A percentile compares a stretch with the other conserved stretches of the same genome.
Conservation (phyloP, 2,113 vertebrate species). For the Acrocephalus kingi region DNA sequence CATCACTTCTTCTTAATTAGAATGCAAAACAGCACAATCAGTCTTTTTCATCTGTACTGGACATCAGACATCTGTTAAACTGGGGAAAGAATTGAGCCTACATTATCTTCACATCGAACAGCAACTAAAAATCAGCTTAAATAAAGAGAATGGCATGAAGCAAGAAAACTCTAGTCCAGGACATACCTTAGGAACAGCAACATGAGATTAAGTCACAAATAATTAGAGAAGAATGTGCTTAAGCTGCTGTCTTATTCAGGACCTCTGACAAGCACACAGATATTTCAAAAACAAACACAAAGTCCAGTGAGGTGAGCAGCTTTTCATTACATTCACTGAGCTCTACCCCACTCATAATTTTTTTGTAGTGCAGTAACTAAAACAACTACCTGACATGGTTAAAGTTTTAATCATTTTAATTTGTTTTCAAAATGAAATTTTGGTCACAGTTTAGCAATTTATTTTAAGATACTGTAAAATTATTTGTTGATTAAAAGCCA, state of each 20-base stretch:
- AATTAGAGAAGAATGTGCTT: neutral
- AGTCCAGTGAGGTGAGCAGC: neutral
- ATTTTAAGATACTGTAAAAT: neutral
- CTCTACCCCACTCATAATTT: neutral
- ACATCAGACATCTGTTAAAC: neutral
- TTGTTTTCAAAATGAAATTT: neutral
- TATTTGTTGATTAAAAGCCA: neutral
- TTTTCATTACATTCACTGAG: neutral
- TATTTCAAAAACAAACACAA: neutral
- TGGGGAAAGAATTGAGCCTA: neutral
- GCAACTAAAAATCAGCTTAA: neutral
- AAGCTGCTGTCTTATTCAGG: neutral
- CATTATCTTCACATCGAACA: neutral
- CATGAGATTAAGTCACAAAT: neutral
- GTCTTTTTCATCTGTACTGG: neutral
- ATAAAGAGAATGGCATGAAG: neutral
- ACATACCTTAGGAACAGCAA: neutral
- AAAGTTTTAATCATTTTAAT: neutral
- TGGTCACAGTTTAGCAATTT: neutral
- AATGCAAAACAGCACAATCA: neutral
- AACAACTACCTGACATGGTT: neutral
- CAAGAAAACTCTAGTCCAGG: neutral
- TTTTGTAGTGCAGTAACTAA: neutral
- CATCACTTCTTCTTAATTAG: neutral
- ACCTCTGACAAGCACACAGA: neutral